Evolutionary conservation across 1,140 invertebrate genomes (phyloP), one percentile per base, ranked within the genome.

Genomic region (Semibalanus balanoides): DNA sequence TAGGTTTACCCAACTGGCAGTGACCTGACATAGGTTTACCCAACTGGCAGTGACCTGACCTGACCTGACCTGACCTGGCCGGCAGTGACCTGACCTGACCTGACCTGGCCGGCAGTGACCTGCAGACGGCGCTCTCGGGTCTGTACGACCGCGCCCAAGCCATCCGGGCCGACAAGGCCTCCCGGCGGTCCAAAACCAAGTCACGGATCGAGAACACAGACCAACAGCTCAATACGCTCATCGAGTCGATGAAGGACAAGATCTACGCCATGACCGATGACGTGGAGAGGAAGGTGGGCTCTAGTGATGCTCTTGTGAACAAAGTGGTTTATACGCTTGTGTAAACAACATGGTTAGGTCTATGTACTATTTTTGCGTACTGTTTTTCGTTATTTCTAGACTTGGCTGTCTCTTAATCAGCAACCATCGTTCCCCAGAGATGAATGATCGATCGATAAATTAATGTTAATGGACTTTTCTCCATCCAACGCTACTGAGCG

Each of bases 261-360:
- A 98, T 98, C 79, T 90, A 91, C 82, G 87, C 89, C 74, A 96
- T 98, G 90, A 94, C 96, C 0, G 95, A 97, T 82, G 94, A 97
- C 84, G 95, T 97, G 0, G 94, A 86, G 77, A 79, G 82, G 51
- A 86, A 86, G 82, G 85, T 87, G 30, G 76, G 79, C n/a, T n/a
- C n/a, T n/a, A n/a, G n/a, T n/a, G n/a, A n/a, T n/a, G n/a, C n/a
- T n/a, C n/a, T n/a, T n/a, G n/a, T n/a, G n/a, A n/a, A n/a, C n/a
- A n/a, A n/a, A n/a, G n/a, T n/a, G n/a, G n/a, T n/a, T n/a, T n/a
- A n/a, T n/a, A n/a, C n/a, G n/a, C n/a, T n/a, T n/a, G n/a, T n/a
- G n/a, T n/a, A n/a, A n/a, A n/a, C n/a, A n/a, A n/a, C n/a, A n/a
- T n/a, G n/a, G n/a, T n/a, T n/a, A n/a, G n/a, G n/a, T n/a, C n/a